Evolutionary conservation across 1,140 invertebrate genomes (phyloP), one percentile per base, ranked within the genome.

Genomic region (Coenobita brevimanus): DNA sequence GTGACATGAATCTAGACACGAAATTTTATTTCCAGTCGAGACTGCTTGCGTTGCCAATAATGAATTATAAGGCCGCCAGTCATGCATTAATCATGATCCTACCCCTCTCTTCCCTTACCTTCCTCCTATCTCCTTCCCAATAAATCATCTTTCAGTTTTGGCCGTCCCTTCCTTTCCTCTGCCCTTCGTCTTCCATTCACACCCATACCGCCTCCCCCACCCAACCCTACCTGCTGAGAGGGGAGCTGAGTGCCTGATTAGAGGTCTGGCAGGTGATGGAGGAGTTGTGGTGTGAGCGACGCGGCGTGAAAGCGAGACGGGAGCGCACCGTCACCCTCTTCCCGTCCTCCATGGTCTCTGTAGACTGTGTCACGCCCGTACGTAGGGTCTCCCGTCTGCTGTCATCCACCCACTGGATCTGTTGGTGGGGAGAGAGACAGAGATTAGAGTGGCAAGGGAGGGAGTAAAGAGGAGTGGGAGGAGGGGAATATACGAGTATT

Each of bases 261-360:
- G 92, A 91, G 21, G 92, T 92, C 24, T 92, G 91, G 81, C 92
- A 93, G n/a, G 91, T 91, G 24, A 93, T 75, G 50, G 91, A 90
- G 76, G 91, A 91, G 27, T 92, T 92, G 67, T 91, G 91, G 80
- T 93, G 92, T 8, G 92, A 91, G 21, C 90, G 86, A 3, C 89
- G 90, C 6, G 92, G 91, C 0, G 90, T 92, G 64, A 93, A 92
- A 13, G 90, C 91, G 13, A 93, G 87, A 30, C 91, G 91, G 64
- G 92, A 92, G 21, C 89, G 91, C 15, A 92, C 92, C 10, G 91
- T 87, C 30, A 92, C 92, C 3, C 92, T 89, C 62, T 92, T 91
- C n/a, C 90, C 91, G 79, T 91, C 90, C 0, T 78, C 1, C 89
- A 91, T 89, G n/a, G 36, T 54, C 41, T 90, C 80, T 92, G 84